Conservation (phyloP, 23 tunicate species). For the Aplidium turbinatum region DNA sequence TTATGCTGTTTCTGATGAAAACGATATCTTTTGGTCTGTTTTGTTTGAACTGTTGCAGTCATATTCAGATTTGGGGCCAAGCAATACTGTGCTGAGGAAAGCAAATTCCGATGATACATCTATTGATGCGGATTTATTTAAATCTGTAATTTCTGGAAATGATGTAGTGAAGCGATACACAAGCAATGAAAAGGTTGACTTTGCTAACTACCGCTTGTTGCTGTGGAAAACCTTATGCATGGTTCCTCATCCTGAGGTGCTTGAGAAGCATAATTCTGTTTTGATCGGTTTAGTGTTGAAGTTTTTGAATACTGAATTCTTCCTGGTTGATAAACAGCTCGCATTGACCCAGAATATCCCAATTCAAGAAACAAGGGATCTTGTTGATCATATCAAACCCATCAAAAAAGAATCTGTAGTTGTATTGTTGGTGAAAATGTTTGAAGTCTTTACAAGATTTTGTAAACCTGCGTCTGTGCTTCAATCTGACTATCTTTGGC, state of each 20-base stretch:
- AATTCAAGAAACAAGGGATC: not conserved
- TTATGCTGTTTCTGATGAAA: slow-evolving; percentile 19
- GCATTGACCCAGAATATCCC: slow-evolving; percentile 39
- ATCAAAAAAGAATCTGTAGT: not conserved
- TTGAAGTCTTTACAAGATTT: slow-evolving; percentile 62
- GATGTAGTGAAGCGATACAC: not conserved
- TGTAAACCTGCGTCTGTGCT: slow-evolving; percentile 22
- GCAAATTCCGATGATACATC: not conserved
- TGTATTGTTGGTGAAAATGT: slow-evolving; percentile 24
- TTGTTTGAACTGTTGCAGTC: slow-evolving; percentile 51
- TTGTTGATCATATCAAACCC: not conserved
- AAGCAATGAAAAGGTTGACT: slow-evolving; percentile 11
- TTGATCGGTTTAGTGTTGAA: slow-evolving; percentile 47
- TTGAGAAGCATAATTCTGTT: slow-evolving; percentile 36
- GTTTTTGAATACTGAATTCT: slow-evolving; percentile 75
- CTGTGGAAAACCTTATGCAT: slow-evolving; percentile 52
- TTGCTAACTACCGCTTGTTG: slow-evolving; percentile 53
- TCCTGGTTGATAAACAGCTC: slow-evolving; percentile 50
- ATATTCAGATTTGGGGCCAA: not conserved
- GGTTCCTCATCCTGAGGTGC: slow-evolving; percentile 39
- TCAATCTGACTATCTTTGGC: slow-evolving; percentile 34
- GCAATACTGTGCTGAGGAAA: not conserved
- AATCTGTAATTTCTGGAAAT: slow-evolving; percentile 6
- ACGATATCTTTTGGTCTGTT: slow-evolving; percentile 55
- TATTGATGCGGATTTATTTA: not conserved